Evolutionary conservation across 2,113 vertebrate species (phyloP).

Genomic region (Coregonus clupeaformis): DNA sequence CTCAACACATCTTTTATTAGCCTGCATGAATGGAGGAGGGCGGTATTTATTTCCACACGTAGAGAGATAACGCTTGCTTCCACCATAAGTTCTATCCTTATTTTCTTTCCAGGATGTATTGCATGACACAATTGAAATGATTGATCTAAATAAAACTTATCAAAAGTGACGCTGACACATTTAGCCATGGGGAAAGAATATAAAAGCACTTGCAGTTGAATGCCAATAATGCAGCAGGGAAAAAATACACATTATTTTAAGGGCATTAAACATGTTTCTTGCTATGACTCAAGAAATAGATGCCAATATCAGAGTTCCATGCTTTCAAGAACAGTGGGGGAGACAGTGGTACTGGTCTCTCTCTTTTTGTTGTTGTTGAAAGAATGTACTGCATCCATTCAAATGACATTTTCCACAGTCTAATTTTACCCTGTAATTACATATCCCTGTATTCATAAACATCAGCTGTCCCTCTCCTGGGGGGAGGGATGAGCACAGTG

Average conservation of each 20-base stretch:
- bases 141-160: neutral
- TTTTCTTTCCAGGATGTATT: neutral
- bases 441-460: neutral
- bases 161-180: neutral
- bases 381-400: neutral
- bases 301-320: neutral
- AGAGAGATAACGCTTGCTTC: slow-evolving; percentile 33
- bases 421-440: neutral
- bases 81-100: slow-evolving; percentile 32
- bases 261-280: too few species aligned
- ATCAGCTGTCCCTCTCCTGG: slow-evolving; percentile 19
- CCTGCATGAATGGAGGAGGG: slow-evolving; percentile 52
- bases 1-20: slow-evolving; percentile 66
- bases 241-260: too few species aligned
- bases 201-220: too few species aligned
- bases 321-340: neutral
- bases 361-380: too few species aligned
- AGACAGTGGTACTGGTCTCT: neutral
- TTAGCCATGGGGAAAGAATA: neutral
- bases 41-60: slow-evolving; percentile 38
- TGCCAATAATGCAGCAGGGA: too few species aligned
- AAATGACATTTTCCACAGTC: neutral
- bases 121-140: neutral
- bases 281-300: neutral
- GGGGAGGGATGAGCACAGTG: slow-evolving; percentile 41